Percentiles rank a stretch among this genome's conserved stretches.
Evolutionary conservation across 1,140 invertebrate species (phyloP).

Genomic region (Brachionus rubens): DNA sequence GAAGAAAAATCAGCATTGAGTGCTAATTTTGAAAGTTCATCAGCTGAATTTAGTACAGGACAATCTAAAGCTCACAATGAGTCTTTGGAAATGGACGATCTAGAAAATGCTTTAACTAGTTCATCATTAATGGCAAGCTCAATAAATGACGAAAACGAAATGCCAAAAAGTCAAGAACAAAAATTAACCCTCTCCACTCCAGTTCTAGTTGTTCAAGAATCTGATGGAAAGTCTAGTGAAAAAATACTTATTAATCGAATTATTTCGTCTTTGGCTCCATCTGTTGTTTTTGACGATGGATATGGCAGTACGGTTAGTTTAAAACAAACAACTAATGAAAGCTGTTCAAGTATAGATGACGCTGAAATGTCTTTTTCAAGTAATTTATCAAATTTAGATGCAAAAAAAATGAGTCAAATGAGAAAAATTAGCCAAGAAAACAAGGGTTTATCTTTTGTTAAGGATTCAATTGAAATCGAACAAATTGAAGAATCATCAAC

Average conservation of each 20-base stretch:
- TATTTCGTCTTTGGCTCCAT: not conserved
- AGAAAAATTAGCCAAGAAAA: not conserved
- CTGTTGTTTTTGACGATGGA: constrained; percentile 9
- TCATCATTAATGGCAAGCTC: not conserved
- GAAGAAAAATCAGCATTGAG: not conserved
- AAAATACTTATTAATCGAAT: not conserved
- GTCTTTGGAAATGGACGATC: not conserved
- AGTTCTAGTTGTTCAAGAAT: not conserved
- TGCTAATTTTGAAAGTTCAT: not conserved
- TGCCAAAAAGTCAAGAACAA: not conserved
- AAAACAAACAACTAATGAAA: constrained; percentile 14
- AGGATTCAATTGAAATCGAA: no score
- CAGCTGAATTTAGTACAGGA: not conserved
- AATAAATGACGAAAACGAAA: not conserved
- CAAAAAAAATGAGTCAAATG: not conserved
- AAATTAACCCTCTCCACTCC: no score
- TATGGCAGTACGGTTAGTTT: not conserved
- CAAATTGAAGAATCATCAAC: no score
- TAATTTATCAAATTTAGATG: not conserved
- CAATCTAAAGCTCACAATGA: not conserved
- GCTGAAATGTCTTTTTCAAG: not conserved
- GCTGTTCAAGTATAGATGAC: constrained; percentile 13
- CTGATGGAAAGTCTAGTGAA: not conserved
- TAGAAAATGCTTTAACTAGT: not conserved
- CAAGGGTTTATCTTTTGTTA: not conserved